Evolutionary conservation across 2,888 invertebrate genomes (phyloP).

Genomic region (Habrosyne pyritoides): DNA sequence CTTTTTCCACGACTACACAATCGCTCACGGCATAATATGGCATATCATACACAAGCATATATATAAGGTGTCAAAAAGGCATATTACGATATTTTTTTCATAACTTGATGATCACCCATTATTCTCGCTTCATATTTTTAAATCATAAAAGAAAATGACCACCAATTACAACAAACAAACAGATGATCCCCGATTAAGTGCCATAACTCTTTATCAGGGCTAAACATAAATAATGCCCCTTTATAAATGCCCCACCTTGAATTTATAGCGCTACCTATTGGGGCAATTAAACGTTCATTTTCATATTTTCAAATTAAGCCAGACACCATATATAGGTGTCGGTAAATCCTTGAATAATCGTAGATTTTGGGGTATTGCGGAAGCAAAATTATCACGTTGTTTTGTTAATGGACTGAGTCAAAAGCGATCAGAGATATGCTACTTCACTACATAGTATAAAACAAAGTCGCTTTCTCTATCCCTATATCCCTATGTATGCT

Average conservation of each 20-base stretch:
- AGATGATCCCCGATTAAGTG: conserved; percentile 25
- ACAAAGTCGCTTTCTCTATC: no score
- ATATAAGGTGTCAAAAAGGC: no score
- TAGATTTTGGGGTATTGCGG: conserved; percentile 57
- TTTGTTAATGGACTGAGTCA: conserved; percentile 21
- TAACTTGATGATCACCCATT: no score
- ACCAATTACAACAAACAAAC: conserved; percentile 19
- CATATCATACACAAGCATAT: no score
- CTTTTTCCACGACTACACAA: no score
- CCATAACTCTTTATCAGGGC: conserved; percentile 44
- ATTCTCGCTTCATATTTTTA: neutral
- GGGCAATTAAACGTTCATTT: conserved; percentile 65
- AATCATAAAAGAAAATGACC: conserved; percentile 5
- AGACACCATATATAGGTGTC: conserved; percentile 51
- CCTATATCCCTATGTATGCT: no score
- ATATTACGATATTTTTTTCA: no score
- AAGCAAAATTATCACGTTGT: conserved; percentile 60
- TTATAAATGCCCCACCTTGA: conserved; percentile 30
- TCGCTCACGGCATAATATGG: no score
- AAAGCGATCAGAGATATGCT: conserved; percentile 18
- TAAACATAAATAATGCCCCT: conserved; percentile 44
- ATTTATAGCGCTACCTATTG: conserved; percentile 46
- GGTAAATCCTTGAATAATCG: conserved; percentile 72
- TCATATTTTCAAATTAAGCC: conserved; percentile 77
- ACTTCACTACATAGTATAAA: no score